phyloP scores from a whole-genome alignment of 2,888 invertebrate species.

The Xestia sexstrigata region DNA sequence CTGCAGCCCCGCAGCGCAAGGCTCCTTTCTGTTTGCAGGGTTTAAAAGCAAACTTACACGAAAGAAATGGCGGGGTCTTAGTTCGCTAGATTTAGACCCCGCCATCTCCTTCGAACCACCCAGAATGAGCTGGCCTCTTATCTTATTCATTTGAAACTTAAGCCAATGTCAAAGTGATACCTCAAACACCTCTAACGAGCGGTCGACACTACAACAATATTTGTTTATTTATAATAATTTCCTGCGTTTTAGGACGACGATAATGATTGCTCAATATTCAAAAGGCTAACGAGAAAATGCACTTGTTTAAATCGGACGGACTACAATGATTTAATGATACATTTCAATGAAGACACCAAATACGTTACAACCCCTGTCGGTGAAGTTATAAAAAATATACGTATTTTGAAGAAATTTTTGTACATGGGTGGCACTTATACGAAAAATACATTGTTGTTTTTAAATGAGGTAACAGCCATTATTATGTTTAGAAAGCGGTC shows the following conservation, averaged over 20 bases:
- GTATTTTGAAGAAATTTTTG: conserved; percentile 84
- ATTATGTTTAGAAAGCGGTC: not conserved
- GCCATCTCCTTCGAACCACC: too few species aligned
- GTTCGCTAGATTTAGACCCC: too few species aligned
- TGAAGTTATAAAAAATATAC: conserved; percentile 85
- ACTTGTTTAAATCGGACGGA: conserved; percentile 79
- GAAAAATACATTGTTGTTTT: conserved; percentile 82
- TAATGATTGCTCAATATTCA: conserved; percentile 84
- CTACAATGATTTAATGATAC: conserved; percentile 85
- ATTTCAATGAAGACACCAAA: conserved; percentile 83
- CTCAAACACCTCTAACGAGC: not conserved
- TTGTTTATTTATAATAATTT: not conserved
- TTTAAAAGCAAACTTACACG: too few species aligned
- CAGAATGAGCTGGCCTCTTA: too few species aligned
- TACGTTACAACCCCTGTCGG: conserved; percentile 80
- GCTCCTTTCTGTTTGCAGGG: too few species aligned
- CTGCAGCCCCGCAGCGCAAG: too few species aligned
- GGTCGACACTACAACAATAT: not conserved
- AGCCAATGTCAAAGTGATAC: not conserved
- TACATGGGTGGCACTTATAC: conserved; percentile 83
- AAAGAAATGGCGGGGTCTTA: too few species aligned
- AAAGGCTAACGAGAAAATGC: conserved; percentile 83
- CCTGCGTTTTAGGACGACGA: conserved; percentile 75
- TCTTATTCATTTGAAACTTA: too few species aligned
- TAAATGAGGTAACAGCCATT: conserved; percentile 78